Evolutionary conservation across 2,113 vertebrate species (phyloP).

Genomic region (Corythoichthys haematopterus): DNA sequence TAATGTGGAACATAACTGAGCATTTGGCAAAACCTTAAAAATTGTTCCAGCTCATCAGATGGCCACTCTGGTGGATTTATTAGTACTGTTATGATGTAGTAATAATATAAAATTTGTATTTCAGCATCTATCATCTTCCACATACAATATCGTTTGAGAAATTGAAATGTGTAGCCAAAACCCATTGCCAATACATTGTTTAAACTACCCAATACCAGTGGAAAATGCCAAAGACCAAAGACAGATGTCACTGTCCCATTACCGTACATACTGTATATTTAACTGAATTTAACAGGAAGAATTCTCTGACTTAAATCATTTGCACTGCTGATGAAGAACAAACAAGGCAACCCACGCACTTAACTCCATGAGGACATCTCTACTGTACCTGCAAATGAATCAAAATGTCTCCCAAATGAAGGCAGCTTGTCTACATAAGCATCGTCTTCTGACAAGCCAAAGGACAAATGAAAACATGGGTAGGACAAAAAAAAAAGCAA

Average conservation of each 20-base stretch:
- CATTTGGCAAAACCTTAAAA: neutral
- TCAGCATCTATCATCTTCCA: neutral
- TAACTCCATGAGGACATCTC: slow-evolving; percentile 20
- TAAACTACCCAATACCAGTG: neutral
- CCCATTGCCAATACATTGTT: neutral
- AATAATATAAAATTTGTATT: neutral
- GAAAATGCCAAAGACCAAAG: neutral
- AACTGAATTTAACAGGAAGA: slow-evolving; percentile 11
- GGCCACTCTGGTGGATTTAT: neutral
- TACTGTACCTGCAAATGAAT: slow-evolving; percentile 84
- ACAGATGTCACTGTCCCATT: slow-evolving; percentile 15
- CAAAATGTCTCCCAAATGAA: slow-evolving; percentile 83
- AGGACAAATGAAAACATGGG: slow-evolving; percentile 54
- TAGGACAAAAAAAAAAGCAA: slow-evolving; percentile 37
- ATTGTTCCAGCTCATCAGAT: neutral
- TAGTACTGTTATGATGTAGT: neutral
- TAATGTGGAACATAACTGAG: neutral
- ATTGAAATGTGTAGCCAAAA: neutral
- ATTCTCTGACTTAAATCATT: slow-evolving; percentile 32
- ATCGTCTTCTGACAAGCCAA: slow-evolving; percentile 85
- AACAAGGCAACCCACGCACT: slow-evolving; percentile 32
- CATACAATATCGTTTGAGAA: neutral
- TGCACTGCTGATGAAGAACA: slow-evolving; percentile 43
- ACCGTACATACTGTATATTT: slow-evolving; percentile 20
- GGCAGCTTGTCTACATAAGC: slow-evolving; percentile 88